Percentiles rank a stretch among this genome's conserved stretches.
phyloP scores from a whole-genome alignment of 2,797 vertebrate genomes.

The Siniperca obscura region DNA sequence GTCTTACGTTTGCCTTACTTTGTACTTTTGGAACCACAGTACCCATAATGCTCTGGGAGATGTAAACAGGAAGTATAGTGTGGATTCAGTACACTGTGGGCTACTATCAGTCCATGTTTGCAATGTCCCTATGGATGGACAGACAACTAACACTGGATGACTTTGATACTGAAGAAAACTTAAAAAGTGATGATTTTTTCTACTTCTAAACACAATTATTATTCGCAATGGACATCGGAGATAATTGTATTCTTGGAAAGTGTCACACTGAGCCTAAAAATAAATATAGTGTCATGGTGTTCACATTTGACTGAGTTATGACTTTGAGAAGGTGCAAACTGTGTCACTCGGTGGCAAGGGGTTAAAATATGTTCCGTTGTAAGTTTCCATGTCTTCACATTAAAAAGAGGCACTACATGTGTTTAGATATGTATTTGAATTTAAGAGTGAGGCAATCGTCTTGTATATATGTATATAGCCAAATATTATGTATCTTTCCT shows the following conservation, averaged over 20 bases:
- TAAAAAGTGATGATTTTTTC: too few species aligned
- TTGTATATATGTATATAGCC: not conserved
- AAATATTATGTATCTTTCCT: not conserved
- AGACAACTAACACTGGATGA: too few species aligned
- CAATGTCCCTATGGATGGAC: not conserved
- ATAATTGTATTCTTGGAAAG: too few species aligned
- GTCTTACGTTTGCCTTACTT: not conserved
- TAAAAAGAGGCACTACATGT: not conserved
- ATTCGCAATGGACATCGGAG: too few species aligned
- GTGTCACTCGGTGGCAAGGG: too few species aligned
- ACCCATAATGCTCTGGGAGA: not conserved
- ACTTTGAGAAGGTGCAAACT: too few species aligned
- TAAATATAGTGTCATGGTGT: not conserved
- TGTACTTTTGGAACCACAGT: not conserved
- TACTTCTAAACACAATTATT: too few species aligned
- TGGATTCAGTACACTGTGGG: not conserved
- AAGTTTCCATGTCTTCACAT: too few species aligned
- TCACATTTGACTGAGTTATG: too few species aligned
- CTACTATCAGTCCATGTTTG: not conserved
- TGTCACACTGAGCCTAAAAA: not conserved
- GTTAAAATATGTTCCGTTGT: not conserved
- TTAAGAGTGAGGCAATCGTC: not conserved
- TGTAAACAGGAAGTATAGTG: not conserved
- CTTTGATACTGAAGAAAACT: too few species aligned
- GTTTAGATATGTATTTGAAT: not conserved